Base-by-base conservation (phyloP, 2,888 invertebrate species). In the Lasioglossum pauxillum region DNA sequence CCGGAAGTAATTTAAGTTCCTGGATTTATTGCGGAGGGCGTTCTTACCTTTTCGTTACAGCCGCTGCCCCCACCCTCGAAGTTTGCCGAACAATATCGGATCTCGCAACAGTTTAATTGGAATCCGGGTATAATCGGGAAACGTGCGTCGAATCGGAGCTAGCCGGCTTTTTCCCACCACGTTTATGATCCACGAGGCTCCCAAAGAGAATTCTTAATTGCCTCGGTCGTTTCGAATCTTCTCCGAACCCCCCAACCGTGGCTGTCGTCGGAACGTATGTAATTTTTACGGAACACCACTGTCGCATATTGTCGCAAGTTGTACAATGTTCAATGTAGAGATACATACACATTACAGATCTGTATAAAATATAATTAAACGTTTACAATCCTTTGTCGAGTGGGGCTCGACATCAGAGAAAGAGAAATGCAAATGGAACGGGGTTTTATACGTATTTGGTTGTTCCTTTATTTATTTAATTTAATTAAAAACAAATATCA, bases 21-120 rank as follows among this genome's bases (percentile, higher is more conserved):
- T 69, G 76, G 75, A 86, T 86, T 86, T 86, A 83, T 80, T 75
- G 78, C 57, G 53, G 49, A 19, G 44, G 67, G 19, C 71, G 78
- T 76, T 83, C 75, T 76, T 77, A 83, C 76, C 69, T 83, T 69
- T 78, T 76, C 80, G 80, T 87, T 87, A 86, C 77, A 75, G 35
- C 77, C 38, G 80, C 75, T 57, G 57, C 77, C 46, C 5, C 16
- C 57, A 12, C 8, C 57, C 4, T n/a, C 12, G 31, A 73, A 85
- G 77, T 86, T 87, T 41, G 46, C 10, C 75, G 57, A 75, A 67
- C 83, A 75, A 75, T 80, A 72, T 38, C 23, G 57, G 35, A 76
- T 78, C 78, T 69, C 69, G 53, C 60, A 75, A 83, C 82, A 83
- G 83, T 86, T 87, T 87, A 87, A 87, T 87, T 86, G 87, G 83